A percentile compares a stretch with the other conserved stretches of the same genome.
phyloP scores from a whole-genome alignment of 2,113 vertebrate genomes.

The Stegastes partitus region DNA sequence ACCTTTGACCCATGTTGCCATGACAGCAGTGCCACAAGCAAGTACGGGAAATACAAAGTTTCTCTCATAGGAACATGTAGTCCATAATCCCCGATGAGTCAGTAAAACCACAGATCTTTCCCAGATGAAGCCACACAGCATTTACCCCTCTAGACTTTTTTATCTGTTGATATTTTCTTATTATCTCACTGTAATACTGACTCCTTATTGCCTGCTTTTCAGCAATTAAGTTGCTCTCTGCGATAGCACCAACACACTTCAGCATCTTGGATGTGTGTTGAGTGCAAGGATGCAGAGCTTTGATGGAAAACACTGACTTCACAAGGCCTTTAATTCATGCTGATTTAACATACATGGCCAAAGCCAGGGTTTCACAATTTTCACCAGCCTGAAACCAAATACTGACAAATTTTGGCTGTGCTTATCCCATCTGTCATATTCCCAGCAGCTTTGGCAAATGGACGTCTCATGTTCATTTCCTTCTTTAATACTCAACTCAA shows the following conservation, averaged over 20 bases:
- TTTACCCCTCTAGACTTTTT: neutral
- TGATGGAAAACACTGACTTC: neutral
- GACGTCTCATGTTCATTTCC: neutral
- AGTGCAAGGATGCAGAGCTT: neutral
- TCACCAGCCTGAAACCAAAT: conserved; percentile 1
- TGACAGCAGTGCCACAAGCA: conserved; percentile 13
- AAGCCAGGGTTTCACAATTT: neutral
- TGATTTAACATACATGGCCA: conserved; percentile 9
- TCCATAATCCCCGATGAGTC: neutral
- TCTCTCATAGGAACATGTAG: neutral
- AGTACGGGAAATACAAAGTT: conserved; percentile 12
- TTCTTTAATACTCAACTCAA: neutral
- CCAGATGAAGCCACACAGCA: neutral
- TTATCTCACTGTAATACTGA: neutral
- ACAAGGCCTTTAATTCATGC: neutral
- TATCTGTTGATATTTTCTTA: neutral
- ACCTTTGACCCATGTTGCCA: conserved; percentile 52
- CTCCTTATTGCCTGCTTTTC: neutral
- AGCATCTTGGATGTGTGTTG: neutral
- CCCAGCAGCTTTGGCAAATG: neutral
- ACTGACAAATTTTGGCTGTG: neutral
- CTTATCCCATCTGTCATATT: conserved; percentile 3
- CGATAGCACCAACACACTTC: neutral
- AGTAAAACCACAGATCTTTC: neutral
- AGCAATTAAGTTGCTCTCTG: neutral